Percentiles rank a stretch among this genome's conserved stretches.
phyloP scores from a whole-genome alignment of 2,888 invertebrate species.

The Hypselothyrea guttata region DNA sequence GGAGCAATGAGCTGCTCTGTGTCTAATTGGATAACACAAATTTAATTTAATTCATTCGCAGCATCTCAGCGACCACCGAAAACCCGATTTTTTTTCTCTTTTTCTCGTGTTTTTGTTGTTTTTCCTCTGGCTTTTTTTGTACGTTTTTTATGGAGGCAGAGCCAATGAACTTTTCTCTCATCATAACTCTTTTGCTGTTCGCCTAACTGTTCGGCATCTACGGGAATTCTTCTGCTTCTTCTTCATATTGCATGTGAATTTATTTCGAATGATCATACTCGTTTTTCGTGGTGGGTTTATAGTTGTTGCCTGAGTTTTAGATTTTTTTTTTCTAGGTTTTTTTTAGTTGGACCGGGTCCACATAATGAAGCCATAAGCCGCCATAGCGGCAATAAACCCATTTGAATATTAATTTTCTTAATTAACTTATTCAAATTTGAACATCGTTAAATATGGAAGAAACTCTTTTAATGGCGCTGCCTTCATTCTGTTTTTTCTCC shows the following conservation, averaged over 20 bases:
- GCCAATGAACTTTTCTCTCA: constrained; percentile 70
- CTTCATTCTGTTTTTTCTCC: constrained; percentile 25
- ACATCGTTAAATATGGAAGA: constrained; percentile 65
- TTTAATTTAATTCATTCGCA: constrained; percentile 62
- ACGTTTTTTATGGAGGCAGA: constrained; percentile 50
- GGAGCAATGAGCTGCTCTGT: constrained; percentile 39
- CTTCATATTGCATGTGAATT: constrained; percentile 66
- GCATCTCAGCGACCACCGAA: constrained; percentile 52
- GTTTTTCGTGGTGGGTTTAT: constrained; percentile 53
- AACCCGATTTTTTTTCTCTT: constrained; percentile 37
- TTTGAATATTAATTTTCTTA: constrained; percentile 74
- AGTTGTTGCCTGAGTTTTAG: constrained; percentile 53
- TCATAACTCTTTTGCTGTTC: constrained; percentile 25
- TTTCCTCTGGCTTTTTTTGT: constrained; percentile 5
- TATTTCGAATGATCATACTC: constrained; percentile 48
- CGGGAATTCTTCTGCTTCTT: constrained; percentile 25
- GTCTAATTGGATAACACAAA: constrained; percentile 73
- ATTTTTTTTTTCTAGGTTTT: too few relatives aligned
- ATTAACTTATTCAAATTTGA: constrained; percentile 72
- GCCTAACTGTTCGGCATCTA: constrained; percentile 11
- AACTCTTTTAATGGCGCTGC: constrained; percentile 48
- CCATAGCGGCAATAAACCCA: constrained; percentile 69
- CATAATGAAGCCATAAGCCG: constrained; percentile 72
- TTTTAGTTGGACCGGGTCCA: constrained; percentile 34
- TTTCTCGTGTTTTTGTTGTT: neutral